Evolutionary conservation across 2,888 invertebrate species (phyloP), one percentile per base, ranked within the genome.

Genomic region (Malthinus seriepunctatus): DNA sequence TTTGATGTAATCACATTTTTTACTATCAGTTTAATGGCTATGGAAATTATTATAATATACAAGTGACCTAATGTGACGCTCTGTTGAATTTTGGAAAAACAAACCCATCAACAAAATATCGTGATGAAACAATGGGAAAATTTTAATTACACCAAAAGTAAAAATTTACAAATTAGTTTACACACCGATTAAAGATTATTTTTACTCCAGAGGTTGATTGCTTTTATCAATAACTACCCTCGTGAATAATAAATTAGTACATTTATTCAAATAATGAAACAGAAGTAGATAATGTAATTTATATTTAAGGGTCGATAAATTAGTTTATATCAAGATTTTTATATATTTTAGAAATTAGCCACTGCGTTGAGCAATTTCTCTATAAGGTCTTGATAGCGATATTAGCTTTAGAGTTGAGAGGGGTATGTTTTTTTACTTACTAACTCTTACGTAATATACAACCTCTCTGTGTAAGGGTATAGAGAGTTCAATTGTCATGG

Each of bases 1-100:
- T 56, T 60, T 56, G 56, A 60, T 60, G 47, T 15, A 51, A 55
- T 54, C 54, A 12, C 47, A 39, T 45, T 44, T 50, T n/a, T 53
- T 50, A 59, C 50, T 59, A 50, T 37, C 11, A 44, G 50, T 59
- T 59, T 49, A 23, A 23, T 23, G 23, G 23, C 23, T 3, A 59
- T 59, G 54, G 14, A 15, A 37, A 33, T 45, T 54, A 44, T 54
- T 59, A 49, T 50, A 48, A 46, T 47, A 45, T 39, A n/a, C n/a
- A 23, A 32, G 37, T 14, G 31, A 37, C 35, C 31, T 8, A 56
- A 23, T 46, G 50, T 54, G 34, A 15, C 50, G 58, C 58, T 53
- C 49, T 33, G 50, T 33, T 54, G 53, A 50, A 49, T 53, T 45
- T 53, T 23, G 14, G 44, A 53, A 57, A 47, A 57, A 47, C 34